Conservation (phyloP, 30 jellyfish, hydroid and myxozoan genomes). For the Clytia hemisphaerica region DNA sequence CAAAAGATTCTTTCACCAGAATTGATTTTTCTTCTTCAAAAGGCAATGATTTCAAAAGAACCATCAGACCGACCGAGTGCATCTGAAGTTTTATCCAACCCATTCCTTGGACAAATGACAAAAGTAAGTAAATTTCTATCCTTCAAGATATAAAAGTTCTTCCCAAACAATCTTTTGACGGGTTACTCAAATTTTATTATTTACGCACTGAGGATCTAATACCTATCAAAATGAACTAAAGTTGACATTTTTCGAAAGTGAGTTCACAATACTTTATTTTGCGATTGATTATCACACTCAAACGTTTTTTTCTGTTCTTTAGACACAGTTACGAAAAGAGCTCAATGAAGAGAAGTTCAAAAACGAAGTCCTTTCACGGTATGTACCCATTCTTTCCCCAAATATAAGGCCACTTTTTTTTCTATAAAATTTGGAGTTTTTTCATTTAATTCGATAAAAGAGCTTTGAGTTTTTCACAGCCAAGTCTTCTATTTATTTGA, state of each 20-base stretch:
- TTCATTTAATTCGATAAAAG: background rate
- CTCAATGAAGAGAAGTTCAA: constrained; percentile 76
- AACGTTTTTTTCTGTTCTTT: background rate
- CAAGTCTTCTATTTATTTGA: background rate
- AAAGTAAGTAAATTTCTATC: constrained; percentile 15
- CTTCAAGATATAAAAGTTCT: no score
- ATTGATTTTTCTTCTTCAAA: background rate
- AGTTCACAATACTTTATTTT: background rate
- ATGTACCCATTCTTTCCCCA: background rate
- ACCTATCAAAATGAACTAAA: no score
- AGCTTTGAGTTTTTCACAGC: no score
- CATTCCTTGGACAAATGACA: constrained; percentile 61
- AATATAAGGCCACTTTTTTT: background rate
- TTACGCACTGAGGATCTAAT: no score
- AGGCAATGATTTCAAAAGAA: constrained; percentile 48
- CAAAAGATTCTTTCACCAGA: no score
- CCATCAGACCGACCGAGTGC: constrained; percentile 70
- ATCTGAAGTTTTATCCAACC: constrained; percentile 47
- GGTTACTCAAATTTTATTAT: no score
- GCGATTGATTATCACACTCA: background rate
- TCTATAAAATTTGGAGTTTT: background rate
- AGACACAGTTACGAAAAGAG: constrained; percentile 79
- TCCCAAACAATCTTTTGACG: no score
- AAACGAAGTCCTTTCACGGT: constrained; percentile 73
- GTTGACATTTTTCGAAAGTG: no score